Evolutionary conservation across 2,113 vertebrate genomes (phyloP).

Genomic region (Siphamia tubifer): DNA sequence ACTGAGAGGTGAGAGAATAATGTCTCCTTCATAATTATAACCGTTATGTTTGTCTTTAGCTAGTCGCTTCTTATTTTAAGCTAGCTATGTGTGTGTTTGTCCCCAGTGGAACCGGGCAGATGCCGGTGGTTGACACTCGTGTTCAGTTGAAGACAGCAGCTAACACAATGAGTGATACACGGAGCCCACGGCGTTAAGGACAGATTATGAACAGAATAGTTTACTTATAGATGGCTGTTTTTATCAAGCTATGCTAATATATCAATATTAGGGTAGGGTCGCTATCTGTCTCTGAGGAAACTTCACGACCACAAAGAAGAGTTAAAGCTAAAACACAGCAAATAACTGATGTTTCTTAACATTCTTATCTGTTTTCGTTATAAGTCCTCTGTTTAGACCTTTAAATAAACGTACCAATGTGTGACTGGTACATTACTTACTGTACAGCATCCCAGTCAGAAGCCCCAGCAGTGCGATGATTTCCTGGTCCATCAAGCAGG

Average conservation of each 20-base stretch:
- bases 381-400: too few relatives aligned
- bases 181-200: background rate
- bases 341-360: too few relatives aligned
- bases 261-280: background rate
- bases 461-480: background rate
- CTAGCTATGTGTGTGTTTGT: too few relatives aligned
- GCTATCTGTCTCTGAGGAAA: background rate
- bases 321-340: too few relatives aligned
- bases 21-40: background rate
- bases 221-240: background rate
- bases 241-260: background rate
- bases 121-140: conserved; percentile 5
- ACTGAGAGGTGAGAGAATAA: conserved; percentile 35
- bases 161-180: background rate
- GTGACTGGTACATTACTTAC: too few relatives aligned
- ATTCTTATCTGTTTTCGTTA: too few relatives aligned
- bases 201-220: background rate
- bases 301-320: background rate
- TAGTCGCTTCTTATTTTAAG: background rate
- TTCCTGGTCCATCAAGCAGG: background rate
- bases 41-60: background rate
- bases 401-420: too few relatives aligned
- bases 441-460: too few relatives aligned
- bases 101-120: too few relatives aligned
- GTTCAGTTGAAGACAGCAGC: background rate